These are phyloP conservation scores for Drosophila prolongata DNA, from an alignment of 2,888 invertebrate species.

Conservation along the genomic window DNA sequence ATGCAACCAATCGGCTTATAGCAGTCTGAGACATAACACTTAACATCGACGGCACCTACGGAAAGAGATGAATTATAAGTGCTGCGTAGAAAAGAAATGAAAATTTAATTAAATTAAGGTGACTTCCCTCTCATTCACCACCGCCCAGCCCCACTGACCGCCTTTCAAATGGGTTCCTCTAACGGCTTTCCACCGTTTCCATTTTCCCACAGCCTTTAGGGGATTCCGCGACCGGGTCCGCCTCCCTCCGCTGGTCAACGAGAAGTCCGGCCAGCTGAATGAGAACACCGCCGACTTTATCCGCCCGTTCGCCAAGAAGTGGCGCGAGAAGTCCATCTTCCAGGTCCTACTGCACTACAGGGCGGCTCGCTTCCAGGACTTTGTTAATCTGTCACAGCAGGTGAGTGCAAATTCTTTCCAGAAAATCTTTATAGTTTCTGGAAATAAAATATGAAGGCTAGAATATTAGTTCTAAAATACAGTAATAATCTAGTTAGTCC, in stretches of 20 bases:
- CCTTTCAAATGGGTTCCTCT: conserved; percentile 38
- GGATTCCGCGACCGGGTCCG: conserved; percentile 89
- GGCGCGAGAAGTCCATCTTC: conserved; percentile 92
- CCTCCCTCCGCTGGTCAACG: conserved; percentile 87
- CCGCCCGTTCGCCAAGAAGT: conserved; percentile 90
- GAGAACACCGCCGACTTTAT: conserved; percentile 90
- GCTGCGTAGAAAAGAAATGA: conserved; percentile 82
- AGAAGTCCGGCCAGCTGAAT: conserved; percentile 88
- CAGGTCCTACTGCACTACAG: conserved; percentile 93
- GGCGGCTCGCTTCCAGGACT: conserved; percentile 92
- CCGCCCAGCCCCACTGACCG: conserved; percentile 46
- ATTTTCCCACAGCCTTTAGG: conserved; percentile 87
- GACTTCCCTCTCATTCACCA: conserved; percentile 50
- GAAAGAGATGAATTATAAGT: conserved; percentile 71
- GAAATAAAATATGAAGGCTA: no score
- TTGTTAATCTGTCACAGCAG: conserved; percentile 95
- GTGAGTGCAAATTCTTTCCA: no score
- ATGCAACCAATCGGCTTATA: conserved; percentile 75
- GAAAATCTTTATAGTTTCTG: no score
- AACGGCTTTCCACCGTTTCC: conserved; percentile 5
- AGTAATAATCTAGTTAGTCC: no score
- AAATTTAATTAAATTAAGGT: conserved; percentile 85
- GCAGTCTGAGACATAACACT: conserved; percentile 51
- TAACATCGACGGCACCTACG: conserved; percentile 34
- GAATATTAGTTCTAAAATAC: no score